phyloP scores from a whole-genome alignment of 2,113 vertebrate genomes.

The Sinocyclocheilus anshuiensis region DNA sequence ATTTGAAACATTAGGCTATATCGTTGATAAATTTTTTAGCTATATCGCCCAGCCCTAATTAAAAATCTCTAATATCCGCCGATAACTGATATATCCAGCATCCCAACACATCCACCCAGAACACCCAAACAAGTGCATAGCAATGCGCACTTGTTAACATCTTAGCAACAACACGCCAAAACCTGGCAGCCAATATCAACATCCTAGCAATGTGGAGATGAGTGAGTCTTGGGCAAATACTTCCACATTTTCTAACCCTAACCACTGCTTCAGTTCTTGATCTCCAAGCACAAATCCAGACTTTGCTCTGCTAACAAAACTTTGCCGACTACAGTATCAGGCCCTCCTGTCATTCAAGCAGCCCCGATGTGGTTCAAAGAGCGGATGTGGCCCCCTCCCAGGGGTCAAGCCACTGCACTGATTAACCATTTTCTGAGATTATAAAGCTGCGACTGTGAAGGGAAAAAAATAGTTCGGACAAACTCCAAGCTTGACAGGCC shows the following conservation, averaged over 20 bases:
- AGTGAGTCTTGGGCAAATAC: background rate
- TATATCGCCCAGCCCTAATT: no score
- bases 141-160: background rate
- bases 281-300: background rate
- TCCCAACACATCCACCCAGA: background rate
- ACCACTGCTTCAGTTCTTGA: background rate
- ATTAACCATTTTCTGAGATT: constrained; percentile 29
- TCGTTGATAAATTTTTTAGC: no score
- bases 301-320: background rate
- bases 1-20: no score
- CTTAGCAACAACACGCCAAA: background rate
- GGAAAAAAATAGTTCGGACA: background rate
- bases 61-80: no score
- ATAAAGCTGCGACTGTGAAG: background rate
- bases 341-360: background rate
- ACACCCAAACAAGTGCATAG: background rate
- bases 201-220: background rate
- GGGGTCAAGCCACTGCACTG: constrained; percentile 11
- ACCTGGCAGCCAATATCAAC: background rate
- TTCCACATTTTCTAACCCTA: background rate
- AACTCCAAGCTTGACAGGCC: background rate
- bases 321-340: background rate
- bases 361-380: background rate
- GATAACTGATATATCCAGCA: background rate
- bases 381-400: constrained; percentile 31